Percentiles rank a stretch among this genome's conserved stretches.
phyloP scores from a whole-genome alignment of 1,140 invertebrate species.

The Lamellibrachia luymesi region DNA sequence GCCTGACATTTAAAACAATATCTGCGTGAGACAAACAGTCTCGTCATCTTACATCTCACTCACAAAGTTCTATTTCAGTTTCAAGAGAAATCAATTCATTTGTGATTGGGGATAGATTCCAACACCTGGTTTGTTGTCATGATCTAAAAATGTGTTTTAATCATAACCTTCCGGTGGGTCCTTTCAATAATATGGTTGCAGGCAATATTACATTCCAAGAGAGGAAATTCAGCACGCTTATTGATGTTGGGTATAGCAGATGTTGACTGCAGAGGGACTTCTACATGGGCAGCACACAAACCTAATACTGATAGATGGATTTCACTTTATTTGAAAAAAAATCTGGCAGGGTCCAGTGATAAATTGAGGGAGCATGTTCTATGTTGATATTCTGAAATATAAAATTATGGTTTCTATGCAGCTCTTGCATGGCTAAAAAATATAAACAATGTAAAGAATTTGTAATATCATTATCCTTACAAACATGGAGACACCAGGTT shows the following conservation, averaged over 20 bases:
- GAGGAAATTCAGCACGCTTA: not conserved
- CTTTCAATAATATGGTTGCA: not conserved
- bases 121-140: not conserved
- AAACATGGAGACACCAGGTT: too few relatives aligned
- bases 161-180: not conserved
- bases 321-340: not conserved
- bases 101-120: not conserved
- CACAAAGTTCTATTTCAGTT: not conserved
- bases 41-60: not conserved
- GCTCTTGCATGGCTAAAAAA: too few relatives aligned
- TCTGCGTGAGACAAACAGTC: not conserved
- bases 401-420: too few relatives aligned
- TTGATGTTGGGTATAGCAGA: not conserved
- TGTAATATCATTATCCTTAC: too few relatives aligned
- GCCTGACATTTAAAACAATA: not conserved
- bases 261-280: not conserved
- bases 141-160: not conserved
- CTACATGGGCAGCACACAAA: not conserved
- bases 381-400: too few relatives aligned
- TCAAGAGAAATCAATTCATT: not conserved
- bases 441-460: too few relatives aligned
- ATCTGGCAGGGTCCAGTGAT: too few relatives aligned
- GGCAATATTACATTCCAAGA: not conserved
- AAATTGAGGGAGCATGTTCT: too few relatives aligned
- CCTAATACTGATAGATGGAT: not conserved